Conservation (phyloP, 2,113 vertebrate genomes). For the Oncorhynchus masou region DNA sequence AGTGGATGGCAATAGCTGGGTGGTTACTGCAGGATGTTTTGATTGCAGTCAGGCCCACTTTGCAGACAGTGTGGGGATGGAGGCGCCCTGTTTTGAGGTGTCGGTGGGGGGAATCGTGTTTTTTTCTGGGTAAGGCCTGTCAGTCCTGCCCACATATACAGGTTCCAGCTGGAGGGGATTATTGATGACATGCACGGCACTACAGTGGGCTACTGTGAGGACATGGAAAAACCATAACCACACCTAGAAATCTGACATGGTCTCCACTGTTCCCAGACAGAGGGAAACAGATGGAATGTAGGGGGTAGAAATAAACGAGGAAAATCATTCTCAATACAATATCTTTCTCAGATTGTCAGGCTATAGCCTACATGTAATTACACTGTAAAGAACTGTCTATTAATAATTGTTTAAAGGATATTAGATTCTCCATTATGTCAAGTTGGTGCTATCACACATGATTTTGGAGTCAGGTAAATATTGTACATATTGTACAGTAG, state of each 20-base stretch:
- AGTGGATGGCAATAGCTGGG: conserved; percentile 47
- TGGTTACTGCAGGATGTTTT: conserved; percentile 35
- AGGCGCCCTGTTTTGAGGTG: conserved; percentile 33
- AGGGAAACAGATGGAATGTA: conserved; percentile 49
- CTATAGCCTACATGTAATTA: too few relatives aligned
- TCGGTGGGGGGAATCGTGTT: conserved; percentile 24
- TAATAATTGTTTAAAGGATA: too few relatives aligned
- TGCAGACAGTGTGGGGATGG: conserved; percentile 25
- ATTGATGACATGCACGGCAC: conserved; percentile 59
- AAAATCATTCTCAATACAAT: neutral
- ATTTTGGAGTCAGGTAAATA: too few relatives aligned
- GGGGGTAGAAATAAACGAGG: conserved; percentile 24
- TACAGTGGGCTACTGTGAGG: conserved; percentile 56
- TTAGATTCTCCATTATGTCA: too few relatives aligned
- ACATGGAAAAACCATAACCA: conserved; percentile 53
- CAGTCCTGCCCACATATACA: conserved; percentile 46
- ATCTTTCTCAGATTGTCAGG: too few relatives aligned
- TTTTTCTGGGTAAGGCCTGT: conserved; percentile 25
- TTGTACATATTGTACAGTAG: too few relatives aligned
- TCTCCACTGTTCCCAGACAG: conserved; percentile 28
- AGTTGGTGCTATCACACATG: too few relatives aligned
- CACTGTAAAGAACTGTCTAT: too few relatives aligned
- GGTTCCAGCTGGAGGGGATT: conserved; percentile 63
- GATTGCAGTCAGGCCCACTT: conserved; percentile 36
- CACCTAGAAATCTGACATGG: conserved; percentile 68